phyloP scores from a whole-genome alignment of 2,113 vertebrate genomes.

The Tragelaphus strepsiceros region DNA sequence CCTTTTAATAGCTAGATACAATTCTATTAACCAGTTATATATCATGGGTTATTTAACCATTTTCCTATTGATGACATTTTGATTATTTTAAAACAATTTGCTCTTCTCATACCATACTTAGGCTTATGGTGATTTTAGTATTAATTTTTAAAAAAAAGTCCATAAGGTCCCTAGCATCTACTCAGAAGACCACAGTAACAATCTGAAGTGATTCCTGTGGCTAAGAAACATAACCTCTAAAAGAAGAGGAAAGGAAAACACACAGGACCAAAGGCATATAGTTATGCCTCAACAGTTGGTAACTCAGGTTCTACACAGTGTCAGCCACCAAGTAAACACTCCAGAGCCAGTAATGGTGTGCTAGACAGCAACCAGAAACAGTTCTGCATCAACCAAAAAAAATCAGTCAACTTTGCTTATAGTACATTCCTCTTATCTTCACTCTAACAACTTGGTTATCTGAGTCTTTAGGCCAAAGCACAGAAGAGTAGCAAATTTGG shows the following conservation, averaged over 20 bases:
- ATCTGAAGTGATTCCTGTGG: not conserved
- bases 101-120: not conserved
- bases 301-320: not conserved
- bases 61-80: not conserved
- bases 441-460: not conserved
- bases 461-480: not conserved
- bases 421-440: not conserved
- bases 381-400: not conserved
- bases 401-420: not conserved
- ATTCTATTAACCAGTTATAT: not conserved
- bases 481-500: not conserved
- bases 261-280: not conserved
- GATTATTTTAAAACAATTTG: not conserved
- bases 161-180: not conserved
- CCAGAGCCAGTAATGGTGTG: not conserved
- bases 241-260: not conserved
- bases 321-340: not conserved
- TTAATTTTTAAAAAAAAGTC: not conserved
- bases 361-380: not conserved
- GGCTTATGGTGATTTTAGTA: not conserved
- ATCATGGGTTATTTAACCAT: not conserved
- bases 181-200: not conserved
- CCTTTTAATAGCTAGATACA: not conserved
- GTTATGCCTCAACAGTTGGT: not conserved
- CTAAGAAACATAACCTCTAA: not conserved